phyloP scores from a whole-genome alignment of 2,888 invertebrate species.

The Ectobius pallidus region DNA sequence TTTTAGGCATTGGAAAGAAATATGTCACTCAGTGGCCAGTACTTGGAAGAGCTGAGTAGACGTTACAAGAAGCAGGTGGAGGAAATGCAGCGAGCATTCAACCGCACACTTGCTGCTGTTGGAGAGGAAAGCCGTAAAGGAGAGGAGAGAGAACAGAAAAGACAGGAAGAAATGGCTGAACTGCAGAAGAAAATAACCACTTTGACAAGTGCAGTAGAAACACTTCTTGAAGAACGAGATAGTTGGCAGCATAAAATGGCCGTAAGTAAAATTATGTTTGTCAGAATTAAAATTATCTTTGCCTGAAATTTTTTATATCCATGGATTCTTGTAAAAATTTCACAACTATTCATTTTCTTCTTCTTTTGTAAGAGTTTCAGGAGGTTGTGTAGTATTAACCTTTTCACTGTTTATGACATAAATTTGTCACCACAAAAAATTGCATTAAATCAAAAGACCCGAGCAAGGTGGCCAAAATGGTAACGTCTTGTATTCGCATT shows the following conservation, averaged over 20 bases:
- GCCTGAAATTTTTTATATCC: no score
- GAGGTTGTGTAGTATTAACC: no score
- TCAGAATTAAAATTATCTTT: no score
- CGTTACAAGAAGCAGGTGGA: constrained; percentile 96
- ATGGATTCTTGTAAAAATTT: no score
- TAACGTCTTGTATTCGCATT: no score
- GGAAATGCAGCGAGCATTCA: constrained; percentile 86
- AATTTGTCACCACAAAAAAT: no score
- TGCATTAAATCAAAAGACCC: no score
- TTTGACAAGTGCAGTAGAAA: constrained; percentile 65
- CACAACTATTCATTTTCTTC: no score
- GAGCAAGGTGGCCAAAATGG: no score
- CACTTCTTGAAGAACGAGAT: constrained; percentile 66
- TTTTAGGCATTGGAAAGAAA: constrained; percentile 94
- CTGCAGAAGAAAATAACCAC: constrained; percentile 69
- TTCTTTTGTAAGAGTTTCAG: no score
- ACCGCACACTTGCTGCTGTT: constrained; percentile 73
- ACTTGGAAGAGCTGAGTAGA: constrained; percentile 93
- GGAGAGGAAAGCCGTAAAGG: constrained; percentile 48
- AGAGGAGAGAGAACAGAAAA: constrained; percentile 67
- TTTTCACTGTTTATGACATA: no score
- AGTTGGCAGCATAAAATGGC: constrained; percentile 64
- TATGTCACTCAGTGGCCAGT: constrained; percentile 95
- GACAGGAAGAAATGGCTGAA: constrained; percentile 73
- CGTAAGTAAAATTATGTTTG: constrained; percentile 5